Percentiles rank a stretch among this genome's conserved stretches.
These are phyloP conservation scores for Caranx ignobilis DNA, from an alignment of 2,113 vertebrate species.

Conservation along the genomic window DNA sequence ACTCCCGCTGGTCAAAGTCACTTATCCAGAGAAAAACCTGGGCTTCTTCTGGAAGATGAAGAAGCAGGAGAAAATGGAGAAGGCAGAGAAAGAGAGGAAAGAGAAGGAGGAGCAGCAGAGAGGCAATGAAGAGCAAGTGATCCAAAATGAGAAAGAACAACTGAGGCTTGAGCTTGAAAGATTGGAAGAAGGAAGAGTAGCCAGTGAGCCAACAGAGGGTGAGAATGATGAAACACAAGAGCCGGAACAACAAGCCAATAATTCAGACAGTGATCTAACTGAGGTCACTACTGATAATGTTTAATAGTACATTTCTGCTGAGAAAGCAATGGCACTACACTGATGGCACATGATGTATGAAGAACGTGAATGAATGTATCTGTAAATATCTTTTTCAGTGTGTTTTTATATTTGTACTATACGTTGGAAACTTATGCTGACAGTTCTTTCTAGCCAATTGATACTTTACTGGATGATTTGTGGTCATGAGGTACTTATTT, in stretches of 20 bases:
- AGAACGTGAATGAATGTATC: not conserved
- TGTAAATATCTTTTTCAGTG: conserved; percentile 11
- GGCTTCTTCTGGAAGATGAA: conserved; percentile 85
- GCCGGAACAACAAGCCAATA: not conserved
- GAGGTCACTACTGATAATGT: conserved; percentile 3
- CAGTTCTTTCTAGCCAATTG: not conserved
- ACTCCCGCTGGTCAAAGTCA: conserved; percentile 91
- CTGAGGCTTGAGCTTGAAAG: conserved; percentile 49
- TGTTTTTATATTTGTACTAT: not conserved
- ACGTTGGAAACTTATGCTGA: not conserved
- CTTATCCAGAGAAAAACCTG: conserved; percentile 94
- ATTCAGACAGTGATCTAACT: not conserved
- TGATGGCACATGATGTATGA: not conserved
- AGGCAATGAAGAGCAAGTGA: conserved; percentile 11
- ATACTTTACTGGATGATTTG: not conserved
- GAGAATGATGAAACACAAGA: not conserved
- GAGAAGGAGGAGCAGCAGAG: conserved; percentile 46
- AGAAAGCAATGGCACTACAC: not conserved
- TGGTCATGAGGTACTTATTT: not conserved
- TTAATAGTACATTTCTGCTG: conserved; percentile 8
- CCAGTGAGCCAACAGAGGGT: not conserved
- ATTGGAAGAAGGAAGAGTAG: conserved; percentile 39
- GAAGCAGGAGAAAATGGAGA: conserved; percentile 75
- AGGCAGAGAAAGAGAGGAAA: conserved; percentile 46
- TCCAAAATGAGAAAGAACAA: conserved; percentile 52